Conservation (phyloP, 1,140 invertebrate genomes). For the Anoplophora glabripennis region DNA sequence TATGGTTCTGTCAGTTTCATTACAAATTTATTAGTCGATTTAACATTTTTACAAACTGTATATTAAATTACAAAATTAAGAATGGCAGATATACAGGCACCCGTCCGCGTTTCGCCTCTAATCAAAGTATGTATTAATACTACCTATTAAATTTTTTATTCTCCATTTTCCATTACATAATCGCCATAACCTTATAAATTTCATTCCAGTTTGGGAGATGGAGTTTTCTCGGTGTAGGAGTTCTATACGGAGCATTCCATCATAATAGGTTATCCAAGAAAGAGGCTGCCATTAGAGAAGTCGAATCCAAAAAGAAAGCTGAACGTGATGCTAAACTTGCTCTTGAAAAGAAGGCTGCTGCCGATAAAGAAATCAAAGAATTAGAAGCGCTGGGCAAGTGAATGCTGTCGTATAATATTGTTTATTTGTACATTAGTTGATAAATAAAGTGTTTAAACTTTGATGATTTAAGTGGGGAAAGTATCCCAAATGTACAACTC, state of each 20-base stretch:
- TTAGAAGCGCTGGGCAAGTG: conserved; percentile 41
- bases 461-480: no score
- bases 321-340: conserved; percentile 67
- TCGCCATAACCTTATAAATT: neutral
- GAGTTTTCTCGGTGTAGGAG: conserved; percentile 64
- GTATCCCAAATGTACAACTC: no score
- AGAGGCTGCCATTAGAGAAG: conserved; percentile 61
- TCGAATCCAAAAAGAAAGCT: conserved; percentile 63
- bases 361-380: conserved; percentile 49
- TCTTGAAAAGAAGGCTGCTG: conserved; percentile 60
- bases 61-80: conserved; percentile 27
- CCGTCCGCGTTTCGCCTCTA: conserved; percentile 68
- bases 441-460: conserved; percentile 1
- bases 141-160: conserved; percentile 28
- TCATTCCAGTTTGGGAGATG: conserved; percentile 65
- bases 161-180: conserved; percentile 23
- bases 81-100: conserved; percentile 58
- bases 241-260: conserved; percentile 68
- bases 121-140: conserved; percentile 57
- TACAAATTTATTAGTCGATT: no score
- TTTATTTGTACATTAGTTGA: conserved; percentile 2
- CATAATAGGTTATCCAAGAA: conserved; percentile 65
- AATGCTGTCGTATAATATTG: neutral
- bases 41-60: neutral
- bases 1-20: no score